Evolutionary conservation across 2,113 vertebrate species (phyloP), one percentile per base, ranked within the genome.

Genomic region (Sander lucioperca): DNA sequence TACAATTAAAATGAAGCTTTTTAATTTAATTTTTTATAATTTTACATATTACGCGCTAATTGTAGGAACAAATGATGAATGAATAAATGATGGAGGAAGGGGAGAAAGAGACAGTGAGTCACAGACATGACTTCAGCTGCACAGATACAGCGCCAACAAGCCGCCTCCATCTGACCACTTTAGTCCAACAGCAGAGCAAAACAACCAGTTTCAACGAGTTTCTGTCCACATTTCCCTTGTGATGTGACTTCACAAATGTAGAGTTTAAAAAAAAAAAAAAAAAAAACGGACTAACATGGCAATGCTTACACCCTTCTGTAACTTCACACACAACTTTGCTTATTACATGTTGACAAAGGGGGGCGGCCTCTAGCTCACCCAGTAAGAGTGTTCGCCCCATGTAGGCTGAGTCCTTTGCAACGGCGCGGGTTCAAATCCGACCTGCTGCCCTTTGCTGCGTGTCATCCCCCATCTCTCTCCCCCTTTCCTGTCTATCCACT

Each of bases 71-170:
- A 86, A 68, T 76, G 69, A 79, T 69, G 71, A 69, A 73, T 8
- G 71, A 75, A 63, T 65, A 67, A 83, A 85, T 30, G 54, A 71
- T 39, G 75, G 45, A 36, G 71, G 25, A 45, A 43, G 68, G 61
- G 18, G 39, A 82, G 59, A 81, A 39, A 56, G 86, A 90, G 82
- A 72, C 79, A n/a, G 47, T 83, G 82, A 86, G 77, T 87, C 84
- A 89, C 77, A 92, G 88, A 90, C 88, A 90, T 92, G 84, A 91
- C 86, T 81, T 91, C 89, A 92, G 87, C 76, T 53, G 82, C 85
- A 89, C 48, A n/a, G 77, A 80, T 30, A 2, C 30, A 64, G 83
- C 39, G 87, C 85, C 89, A 84, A 75, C 72, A 23, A 76, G 83
- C 59, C 74, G 68, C 79, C 88, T 87, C 85, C 81, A 63, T 76